Conservation (phyloP, 2,797 vertebrate species). For the Knipowitschia caucasica region DNA sequence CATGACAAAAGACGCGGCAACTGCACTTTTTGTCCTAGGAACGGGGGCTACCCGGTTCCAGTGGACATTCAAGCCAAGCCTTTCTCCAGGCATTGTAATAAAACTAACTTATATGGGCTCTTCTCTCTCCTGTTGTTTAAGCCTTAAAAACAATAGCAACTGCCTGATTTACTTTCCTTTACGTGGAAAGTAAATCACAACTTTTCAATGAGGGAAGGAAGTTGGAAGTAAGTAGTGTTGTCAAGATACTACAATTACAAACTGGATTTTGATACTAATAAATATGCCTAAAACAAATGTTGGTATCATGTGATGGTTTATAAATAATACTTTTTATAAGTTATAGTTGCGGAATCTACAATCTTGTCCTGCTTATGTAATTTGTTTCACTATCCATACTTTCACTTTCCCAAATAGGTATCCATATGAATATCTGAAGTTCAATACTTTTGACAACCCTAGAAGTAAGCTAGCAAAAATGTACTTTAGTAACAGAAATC, state of each 20-base stretch:
- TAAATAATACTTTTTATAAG: too few species aligned
- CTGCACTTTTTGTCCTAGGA: constrained; percentile 69
- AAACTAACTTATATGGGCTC: constrained; percentile 26
- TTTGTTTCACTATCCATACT: too few species aligned
- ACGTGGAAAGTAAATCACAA: constrained; percentile 69
- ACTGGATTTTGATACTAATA: too few species aligned
- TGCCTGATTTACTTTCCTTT: constrained; percentile 46
- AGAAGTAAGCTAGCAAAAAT: constrained; percentile 21
- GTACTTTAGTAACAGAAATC: constrained; percentile 10
- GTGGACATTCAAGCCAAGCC: constrained; percentile 63
- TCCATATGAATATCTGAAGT: too few species aligned
- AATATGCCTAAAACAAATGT: too few species aligned
- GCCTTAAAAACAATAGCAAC: constrained; percentile 69
- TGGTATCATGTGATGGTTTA: too few species aligned
- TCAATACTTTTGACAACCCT: too few species aligned
- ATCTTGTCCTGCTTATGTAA: too few species aligned
- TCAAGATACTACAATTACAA: too few species aligned
- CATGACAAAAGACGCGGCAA: constrained; percentile 74
- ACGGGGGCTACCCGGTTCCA: constrained; percentile 64
- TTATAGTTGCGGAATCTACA: too few species aligned
- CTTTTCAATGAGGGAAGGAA: constrained; percentile 38
- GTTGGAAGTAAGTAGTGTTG: too few species aligned
- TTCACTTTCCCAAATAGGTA: too few species aligned
- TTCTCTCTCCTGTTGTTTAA: constrained; percentile 69
- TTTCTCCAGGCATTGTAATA: constrained; percentile 76